A percentile compares a stretch with the other conserved stretches of the same genome.
Evolutionary conservation across 1,140 invertebrate genomes (phyloP).

Genomic region (Paraescarpia echinospica): DNA sequence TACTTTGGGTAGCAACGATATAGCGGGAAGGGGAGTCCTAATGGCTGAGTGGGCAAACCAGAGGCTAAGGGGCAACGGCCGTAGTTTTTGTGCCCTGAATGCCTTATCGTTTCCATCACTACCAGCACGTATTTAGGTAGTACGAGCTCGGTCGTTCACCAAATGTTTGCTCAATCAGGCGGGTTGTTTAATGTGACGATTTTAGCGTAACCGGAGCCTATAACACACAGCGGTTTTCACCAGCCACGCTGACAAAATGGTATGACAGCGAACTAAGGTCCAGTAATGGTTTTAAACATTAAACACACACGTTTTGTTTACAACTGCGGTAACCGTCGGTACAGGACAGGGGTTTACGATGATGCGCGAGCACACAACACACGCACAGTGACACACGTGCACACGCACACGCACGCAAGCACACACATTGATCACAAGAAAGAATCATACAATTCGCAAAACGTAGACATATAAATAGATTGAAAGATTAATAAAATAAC

Average conservation of each 20-base stretch:
- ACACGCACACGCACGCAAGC: too few relatives aligned
- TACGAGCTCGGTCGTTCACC: neutral
- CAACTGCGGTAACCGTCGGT: neutral
- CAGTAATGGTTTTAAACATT: neutral
- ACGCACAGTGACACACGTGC: too few relatives aligned
- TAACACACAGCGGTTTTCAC: neutral
- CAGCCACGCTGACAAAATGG: neutral
- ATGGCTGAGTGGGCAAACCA: neutral
- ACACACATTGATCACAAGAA: too few relatives aligned
- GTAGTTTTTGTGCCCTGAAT: neutral
- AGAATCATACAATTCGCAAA: too few relatives aligned
- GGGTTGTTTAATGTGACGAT: neutral
- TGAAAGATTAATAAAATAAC: too few relatives aligned
- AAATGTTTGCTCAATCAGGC: neutral
- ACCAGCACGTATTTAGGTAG: neutral
- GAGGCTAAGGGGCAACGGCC: neutral
- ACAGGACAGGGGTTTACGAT: neutral
- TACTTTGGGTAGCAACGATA: too few relatives aligned
- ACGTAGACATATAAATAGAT: too few relatives aligned
- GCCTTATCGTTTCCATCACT: neutral
- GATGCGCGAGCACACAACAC: neutral
- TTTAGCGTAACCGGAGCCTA: neutral
- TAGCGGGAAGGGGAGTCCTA: neutral
- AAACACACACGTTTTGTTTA: neutral
- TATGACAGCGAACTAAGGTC: neutral